Conservation (phyloP, 2,797 vertebrate genomes). For the Sebastolobus alascanus region DNA sequence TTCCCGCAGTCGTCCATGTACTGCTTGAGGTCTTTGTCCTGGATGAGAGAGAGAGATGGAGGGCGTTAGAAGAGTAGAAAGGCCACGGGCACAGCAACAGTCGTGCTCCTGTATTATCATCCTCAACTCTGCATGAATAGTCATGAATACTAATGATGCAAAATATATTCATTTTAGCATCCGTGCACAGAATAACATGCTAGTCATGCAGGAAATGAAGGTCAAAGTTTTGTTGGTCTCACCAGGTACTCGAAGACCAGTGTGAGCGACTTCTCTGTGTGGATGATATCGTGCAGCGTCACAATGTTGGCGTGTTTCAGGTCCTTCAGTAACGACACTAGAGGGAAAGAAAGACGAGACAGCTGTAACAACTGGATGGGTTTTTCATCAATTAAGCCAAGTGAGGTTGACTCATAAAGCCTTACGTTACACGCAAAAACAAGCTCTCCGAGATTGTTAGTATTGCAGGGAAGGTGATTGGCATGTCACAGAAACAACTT, state of each 20-base stretch:
- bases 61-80: slow-evolving; percentile 1
- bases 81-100: slow-evolving; percentile 39
- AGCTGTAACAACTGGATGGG: neutral
- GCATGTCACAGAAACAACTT: too few species aligned
- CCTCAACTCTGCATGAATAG: slow-evolving; percentile 15
- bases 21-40: slow-evolving; percentile 98
- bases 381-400: neutral
- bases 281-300: slow-evolving; percentile 95
- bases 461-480: too few species aligned
- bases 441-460: too few species aligned
- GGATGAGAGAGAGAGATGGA: slow-evolving; percentile 29
- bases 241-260: slow-evolving; percentile 98
- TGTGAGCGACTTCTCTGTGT: slow-evolving; percentile 97
- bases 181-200: slow-evolving; percentile 22
- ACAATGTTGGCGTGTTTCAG: slow-evolving; percentile 98
- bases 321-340: slow-evolving; percentile 96
- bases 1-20: slow-evolving; percentile 98
- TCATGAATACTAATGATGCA: slow-evolving; percentile 61
- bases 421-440: neutral
- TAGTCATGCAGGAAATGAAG: slow-evolving; percentile 35
- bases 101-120: slow-evolving; percentile 9
- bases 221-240: slow-evolving; percentile 67
- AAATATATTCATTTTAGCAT: slow-evolving; percentile 45
- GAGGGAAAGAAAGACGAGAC: slow-evolving; percentile 19
- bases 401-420: slow-evolving; percentile 3